Conservation (phyloP, 2,888 invertebrate species). For the Drepana falcataria region DNA sequence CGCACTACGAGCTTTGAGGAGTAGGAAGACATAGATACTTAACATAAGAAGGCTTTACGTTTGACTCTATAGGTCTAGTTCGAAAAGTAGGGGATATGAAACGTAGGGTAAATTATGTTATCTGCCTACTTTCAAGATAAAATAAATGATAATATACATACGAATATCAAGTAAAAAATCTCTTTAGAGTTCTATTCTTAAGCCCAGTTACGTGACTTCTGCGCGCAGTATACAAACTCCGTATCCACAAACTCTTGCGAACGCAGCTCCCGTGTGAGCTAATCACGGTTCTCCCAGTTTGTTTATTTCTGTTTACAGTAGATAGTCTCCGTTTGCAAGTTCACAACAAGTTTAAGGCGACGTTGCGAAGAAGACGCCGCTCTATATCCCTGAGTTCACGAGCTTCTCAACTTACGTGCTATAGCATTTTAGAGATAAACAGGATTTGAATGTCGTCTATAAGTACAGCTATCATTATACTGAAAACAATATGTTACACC, state of each 20-base stretch:
- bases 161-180: too few species aligned
- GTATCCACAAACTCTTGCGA: not conserved
- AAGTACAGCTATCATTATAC: not conserved
- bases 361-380: constrained; percentile 13
- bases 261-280: constrained; percentile 5
- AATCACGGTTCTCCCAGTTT: constrained; percentile 14
- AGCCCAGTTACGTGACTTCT: too few species aligned
- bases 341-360: constrained; percentile 22
- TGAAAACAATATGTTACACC: too few species aligned
- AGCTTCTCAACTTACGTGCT: not conserved
- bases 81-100: too few species aligned
- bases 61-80: too few species aligned
- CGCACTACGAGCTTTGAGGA: too few species aligned
- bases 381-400: constrained; percentile 12
- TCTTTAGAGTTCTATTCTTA: too few species aligned
- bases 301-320: constrained; percentile 15
- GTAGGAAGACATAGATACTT: too few species aligned
- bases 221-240: not conserved
- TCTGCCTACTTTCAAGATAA: too few species aligned
- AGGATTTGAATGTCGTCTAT: not conserved
- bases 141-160: too few species aligned
- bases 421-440: not conserved
- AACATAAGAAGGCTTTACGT: too few species aligned
- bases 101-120: too few species aligned
- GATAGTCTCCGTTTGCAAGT: constrained; percentile 10